Evolutionary conservation across 2,113 vertebrate species (phyloP), one percentile per base, ranked within the genome.

Genomic region (Ochotona curzoniae): DNA sequence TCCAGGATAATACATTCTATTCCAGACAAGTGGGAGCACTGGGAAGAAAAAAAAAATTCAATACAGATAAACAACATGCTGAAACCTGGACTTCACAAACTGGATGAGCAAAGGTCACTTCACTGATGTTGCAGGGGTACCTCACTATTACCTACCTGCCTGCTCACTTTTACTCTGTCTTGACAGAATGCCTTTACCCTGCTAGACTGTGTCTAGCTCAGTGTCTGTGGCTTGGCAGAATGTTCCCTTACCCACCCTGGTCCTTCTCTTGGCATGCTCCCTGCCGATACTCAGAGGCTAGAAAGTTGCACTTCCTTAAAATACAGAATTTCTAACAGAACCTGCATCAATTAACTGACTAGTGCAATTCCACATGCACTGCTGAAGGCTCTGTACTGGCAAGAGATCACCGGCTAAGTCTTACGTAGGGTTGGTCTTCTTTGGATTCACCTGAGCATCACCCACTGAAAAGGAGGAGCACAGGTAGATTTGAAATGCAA

Each of bases 241-340:
- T 95, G 25, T 70, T 91, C 73, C 79, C 35, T 69, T 63, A 25
- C 38, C 79, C 78, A 89, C 89, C 78, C 49, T 15, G 87, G 44
- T 89, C 44, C 73, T 91, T 70, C 49, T 60, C 49, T 92, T 96
- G 90, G 92, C 92, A 57, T 32, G 20, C 25, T 74, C 90, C 90
- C 92, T 81, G 12, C 30, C 80, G 60, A 47, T 80, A 73, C 76
- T 69, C 54, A 93, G 75, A 95, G 96, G 92, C 95, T 95, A 95
- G 92, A 96, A 90, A 87, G 76, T 94, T 96, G 47, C 89, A 97
- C 96, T 97, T 97, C 97, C 97, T 96, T 93, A 96, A 97, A 97
- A 93, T 74, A 67, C 61, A 95, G 88, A 78, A 93, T 95, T 97
- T 95, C 91, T 82, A 95, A 94, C 49, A 75, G 82, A 96, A 81